Evolutionary conservation across 1,140 invertebrate species (phyloP).

Genomic region (Brachionus calyciflorus): DNA sequence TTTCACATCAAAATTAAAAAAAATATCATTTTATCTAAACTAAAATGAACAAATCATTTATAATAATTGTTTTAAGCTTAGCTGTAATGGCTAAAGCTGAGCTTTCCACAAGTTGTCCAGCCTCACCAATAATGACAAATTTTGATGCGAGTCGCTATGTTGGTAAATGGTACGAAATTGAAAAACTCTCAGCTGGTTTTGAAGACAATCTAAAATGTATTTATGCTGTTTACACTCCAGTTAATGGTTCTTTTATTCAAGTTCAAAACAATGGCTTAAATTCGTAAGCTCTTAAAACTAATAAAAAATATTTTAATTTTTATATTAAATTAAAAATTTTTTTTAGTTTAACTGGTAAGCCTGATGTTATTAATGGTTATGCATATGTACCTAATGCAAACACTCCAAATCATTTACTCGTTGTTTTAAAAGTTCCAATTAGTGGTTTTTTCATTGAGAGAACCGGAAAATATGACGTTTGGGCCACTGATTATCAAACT

Average conservation of each 20-base stretch:
- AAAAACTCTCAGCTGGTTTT: conserved; percentile 19
- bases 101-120: background rate
- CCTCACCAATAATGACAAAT: background rate
- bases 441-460: conserved; percentile 35
- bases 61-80: background rate
- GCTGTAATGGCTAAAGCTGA: background rate
- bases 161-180: conserved; percentile 46
- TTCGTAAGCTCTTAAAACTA: background rate
- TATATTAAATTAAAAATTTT: background rate
- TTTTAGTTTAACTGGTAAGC: background rate
- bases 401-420: conserved; percentile 25
- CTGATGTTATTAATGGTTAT: conserved; percentile 23
- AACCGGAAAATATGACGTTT: conserved; percentile 40
- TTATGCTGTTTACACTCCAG: background rate
- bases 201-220: conserved; percentile 43
- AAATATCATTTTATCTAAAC: no score
- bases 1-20: no score
- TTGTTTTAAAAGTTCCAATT: conserved; percentile 27
- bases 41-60: background rate
- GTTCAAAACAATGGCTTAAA: conserved; percentile 33
- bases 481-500: conserved; percentile 29
- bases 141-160: conserved; percentile 30
- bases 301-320: conserved; percentile 8
- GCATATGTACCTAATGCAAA: conserved; percentile 20
- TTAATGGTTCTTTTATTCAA: conserved; percentile 11